These are phyloP conservation scores for Pachyuromys duprasi DNA, from an alignment of 2,797 vertebrate genomes.

Conservation along the genomic window DNA sequence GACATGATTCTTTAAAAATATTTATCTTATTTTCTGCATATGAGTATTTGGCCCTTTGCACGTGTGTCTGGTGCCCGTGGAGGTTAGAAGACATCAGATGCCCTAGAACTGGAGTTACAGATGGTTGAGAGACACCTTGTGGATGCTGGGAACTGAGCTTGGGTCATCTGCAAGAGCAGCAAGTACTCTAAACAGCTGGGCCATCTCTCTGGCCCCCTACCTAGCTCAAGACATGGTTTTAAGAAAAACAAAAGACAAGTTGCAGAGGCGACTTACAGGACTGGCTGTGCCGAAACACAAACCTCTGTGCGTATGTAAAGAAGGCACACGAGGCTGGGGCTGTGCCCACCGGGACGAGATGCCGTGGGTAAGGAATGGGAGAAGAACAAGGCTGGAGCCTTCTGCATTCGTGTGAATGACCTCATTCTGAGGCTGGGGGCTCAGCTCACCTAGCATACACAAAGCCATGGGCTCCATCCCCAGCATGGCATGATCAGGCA, in stretches of 20 bases:
- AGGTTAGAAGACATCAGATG: background rate
- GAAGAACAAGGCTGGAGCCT: background rate
- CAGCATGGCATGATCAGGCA: background rate
- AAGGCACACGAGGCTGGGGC: background rate
- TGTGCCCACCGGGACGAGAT: background rate
- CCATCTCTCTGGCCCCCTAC: background rate
- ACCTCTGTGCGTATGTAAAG: background rate
- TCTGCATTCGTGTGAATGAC: background rate
- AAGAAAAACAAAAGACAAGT: background rate
- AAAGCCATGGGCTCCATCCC: too few species aligned
- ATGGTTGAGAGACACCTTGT: background rate
- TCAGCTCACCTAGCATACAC: background rate
- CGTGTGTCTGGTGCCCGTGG: background rate
- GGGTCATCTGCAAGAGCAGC: background rate
- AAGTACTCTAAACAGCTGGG: background rate
- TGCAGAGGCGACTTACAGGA: background rate
- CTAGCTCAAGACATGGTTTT: background rate
- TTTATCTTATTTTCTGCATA: background rate
- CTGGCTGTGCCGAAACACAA: background rate
- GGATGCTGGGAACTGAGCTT: background rate
- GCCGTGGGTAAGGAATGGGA: background rate
- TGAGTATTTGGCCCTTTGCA: background rate
- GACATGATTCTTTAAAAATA: background rate
- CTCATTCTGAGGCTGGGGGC: background rate
- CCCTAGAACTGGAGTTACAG: background rate